These are phyloP conservation scores for Eupithecia abbreviata DNA, from an alignment of 2,888 invertebrate species.

Conservation along the genomic window DNA sequence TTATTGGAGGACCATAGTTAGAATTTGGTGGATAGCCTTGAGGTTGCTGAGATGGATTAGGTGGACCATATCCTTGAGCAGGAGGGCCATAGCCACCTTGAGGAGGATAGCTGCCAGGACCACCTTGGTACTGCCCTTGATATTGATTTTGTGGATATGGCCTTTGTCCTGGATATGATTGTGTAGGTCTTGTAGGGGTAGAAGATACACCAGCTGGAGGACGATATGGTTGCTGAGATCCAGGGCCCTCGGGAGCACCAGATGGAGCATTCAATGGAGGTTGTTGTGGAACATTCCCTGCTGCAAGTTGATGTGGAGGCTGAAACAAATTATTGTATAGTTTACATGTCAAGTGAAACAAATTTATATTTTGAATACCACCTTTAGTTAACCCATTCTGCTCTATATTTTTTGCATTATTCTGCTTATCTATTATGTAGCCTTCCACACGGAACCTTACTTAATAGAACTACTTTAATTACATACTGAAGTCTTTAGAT, in stretches of 20 bases:
- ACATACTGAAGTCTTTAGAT: no score
- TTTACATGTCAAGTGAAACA: neutral
- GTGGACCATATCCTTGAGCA: conserved; percentile 86
- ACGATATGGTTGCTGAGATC: conserved; percentile 78
- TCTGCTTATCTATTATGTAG: no score
- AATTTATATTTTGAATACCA: neutral
- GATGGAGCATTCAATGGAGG: conserved; percentile 69
- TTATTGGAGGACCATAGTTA: conserved; percentile 85
- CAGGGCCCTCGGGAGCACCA: conserved; percentile 68
- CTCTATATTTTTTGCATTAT: neutral
- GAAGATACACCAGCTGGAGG: conserved; percentile 79
- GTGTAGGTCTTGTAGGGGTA: conserved; percentile 85
- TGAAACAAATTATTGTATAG: conserved; percentile 56
- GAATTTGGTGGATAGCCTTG: conserved; percentile 87
- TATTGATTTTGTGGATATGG: conserved; percentile 88
- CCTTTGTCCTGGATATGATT: conserved; percentile 86
- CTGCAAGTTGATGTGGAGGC: conserved; percentile 84
- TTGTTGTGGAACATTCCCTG: conserved; percentile 77
- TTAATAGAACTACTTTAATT: no score
- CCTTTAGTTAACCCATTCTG: neutral
- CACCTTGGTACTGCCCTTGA: conserved; percentile 84
- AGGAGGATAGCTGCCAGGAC: conserved; percentile 85
- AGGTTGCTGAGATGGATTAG: conserved; percentile 85
- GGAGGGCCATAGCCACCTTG: conserved; percentile 88
- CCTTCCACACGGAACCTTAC: no score